Percentiles rank a stretch among this genome's conserved stretches.
These are phyloP conservation scores for Australoheros facetus DNA, from an alignment of 2,797 vertebrate genomes.

Conservation along the genomic window DNA sequence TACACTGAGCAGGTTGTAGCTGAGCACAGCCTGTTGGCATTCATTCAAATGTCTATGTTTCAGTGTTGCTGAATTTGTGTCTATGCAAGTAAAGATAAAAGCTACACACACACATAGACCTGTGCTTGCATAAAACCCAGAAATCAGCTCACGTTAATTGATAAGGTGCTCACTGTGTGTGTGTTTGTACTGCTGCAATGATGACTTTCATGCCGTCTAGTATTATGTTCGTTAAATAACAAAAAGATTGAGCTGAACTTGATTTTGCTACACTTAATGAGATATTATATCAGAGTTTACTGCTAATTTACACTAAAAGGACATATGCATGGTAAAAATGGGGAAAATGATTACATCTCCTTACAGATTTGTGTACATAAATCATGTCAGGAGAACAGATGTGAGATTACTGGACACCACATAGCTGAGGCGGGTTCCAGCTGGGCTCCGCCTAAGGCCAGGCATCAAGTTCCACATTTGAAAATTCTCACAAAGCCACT, in stretches of 20 bases:
- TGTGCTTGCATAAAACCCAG: not conserved
- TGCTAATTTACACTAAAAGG: not conserved
- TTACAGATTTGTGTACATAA: constrained; percentile 7
- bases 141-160: constrained; percentile 33
- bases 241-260: constrained; percentile 20
- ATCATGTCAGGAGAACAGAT: constrained; percentile 5
- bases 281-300: not conserved
- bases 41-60: constrained; percentile 53
- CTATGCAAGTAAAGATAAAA: constrained; percentile 19
- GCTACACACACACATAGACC: constrained; percentile 10
- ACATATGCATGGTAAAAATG: not conserved
- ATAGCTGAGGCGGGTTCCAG: not conserved
- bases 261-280: not conserved
- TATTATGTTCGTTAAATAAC: constrained; percentile 26
- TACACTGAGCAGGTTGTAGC: constrained; percentile 41
- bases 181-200: constrained; percentile 3
- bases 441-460: constrained; percentile 10
- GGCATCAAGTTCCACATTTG: constrained; percentile 22
- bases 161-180: constrained; percentile 26
- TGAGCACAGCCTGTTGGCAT: constrained; percentile 35
- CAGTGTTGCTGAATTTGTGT: constrained; percentile 39
- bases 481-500: constrained; percentile 35
- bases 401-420: constrained; percentile 6
- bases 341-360: not conserved
- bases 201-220: not conserved